phyloP scores from a whole-genome alignment of 2,797 vertebrate species.

The Coregonus sp. region DNA sequence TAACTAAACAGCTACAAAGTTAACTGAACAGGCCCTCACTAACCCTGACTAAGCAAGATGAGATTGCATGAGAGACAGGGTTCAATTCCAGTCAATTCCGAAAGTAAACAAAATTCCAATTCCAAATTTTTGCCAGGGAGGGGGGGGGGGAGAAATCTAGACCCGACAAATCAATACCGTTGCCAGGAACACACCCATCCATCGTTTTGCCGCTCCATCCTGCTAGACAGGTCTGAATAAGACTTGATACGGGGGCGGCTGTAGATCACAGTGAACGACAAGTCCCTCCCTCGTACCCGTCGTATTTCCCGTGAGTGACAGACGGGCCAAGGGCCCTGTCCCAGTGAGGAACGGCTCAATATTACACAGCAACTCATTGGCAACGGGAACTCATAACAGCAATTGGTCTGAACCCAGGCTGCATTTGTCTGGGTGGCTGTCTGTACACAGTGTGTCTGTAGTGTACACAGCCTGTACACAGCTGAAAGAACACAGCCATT shows the following conservation, averaged over 20 bases:
- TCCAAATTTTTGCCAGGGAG: too few species aligned
- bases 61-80: not conserved
- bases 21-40: too few species aligned
- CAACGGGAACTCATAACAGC: constrained; percentile 41
- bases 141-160: constrained; percentile 58
- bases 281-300: not conserved
- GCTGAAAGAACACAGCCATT: not conserved
- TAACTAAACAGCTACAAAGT: too few species aligned
- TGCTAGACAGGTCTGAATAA: constrained; percentile 55
- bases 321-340: constrained; percentile 59
- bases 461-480: not conserved
- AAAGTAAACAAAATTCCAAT: not conserved
- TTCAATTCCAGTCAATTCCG: too few species aligned
- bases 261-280: constrained; percentile 53
- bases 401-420: not conserved
- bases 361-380: constrained; percentile 40
- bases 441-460: not conserved
- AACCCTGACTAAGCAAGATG: not conserved
- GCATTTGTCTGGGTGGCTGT: not conserved
- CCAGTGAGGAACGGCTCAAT: constrained; percentile 41
- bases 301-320: constrained; percentile 33
- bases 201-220: constrained; percentile 58
- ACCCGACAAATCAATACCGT: constrained; percentile 65
- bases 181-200: constrained; percentile 48
- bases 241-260: constrained; percentile 53